phyloP scores from a whole-genome alignment of 1,140 invertebrate species.

The Drosophila pandora region DNA sequence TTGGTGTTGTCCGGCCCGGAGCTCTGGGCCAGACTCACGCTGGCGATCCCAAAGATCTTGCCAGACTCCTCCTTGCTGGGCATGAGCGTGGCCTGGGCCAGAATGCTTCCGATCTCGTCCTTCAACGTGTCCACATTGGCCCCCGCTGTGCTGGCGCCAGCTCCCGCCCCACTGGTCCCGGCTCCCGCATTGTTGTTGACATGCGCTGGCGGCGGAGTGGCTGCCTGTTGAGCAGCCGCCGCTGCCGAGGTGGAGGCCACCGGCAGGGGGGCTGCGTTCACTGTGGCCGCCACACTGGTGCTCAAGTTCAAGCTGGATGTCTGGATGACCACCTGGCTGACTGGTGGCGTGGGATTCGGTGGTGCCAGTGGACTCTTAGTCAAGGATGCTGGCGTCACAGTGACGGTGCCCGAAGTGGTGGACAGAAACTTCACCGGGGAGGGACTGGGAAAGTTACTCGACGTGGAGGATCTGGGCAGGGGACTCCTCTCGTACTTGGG shows the following conservation, averaged over 20 bases:
- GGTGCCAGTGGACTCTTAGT: conserved; percentile 23
- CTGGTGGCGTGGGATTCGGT: conserved; percentile 25
- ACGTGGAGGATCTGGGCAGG: conserved; percentile 29
- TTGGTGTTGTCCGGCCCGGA: conserved; percentile 83
- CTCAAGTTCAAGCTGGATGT: conserved; percentile 57
- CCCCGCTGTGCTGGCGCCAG: conserved; percentile 9
- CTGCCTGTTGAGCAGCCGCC: conserved; percentile 47
- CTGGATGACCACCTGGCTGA: conserved; percentile 37
- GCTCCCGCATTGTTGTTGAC: background rate
- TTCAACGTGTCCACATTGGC: conserved; percentile 64
- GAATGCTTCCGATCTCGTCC: conserved; percentile 77
- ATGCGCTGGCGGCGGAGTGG: background rate
- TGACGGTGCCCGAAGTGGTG: conserved; percentile 1
- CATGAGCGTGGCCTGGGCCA: conserved; percentile 80
- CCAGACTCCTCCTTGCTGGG: conserved; percentile 84
- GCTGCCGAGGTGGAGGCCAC: conserved; percentile 62
- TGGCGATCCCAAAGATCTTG: conserved; percentile 84
- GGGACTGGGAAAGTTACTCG: conserved; percentile 49
- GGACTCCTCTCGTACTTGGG: conserved; percentile 76
- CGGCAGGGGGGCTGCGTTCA: conserved; percentile 16
- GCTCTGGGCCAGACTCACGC: conserved; percentile 82
- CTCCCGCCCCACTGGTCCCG: background rate
- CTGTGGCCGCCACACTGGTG: conserved; percentile 24
- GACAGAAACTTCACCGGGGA: conserved; percentile 46
- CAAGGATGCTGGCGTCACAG: conserved; percentile 20